phyloP scores from a whole-genome alignment of 2,797 vertebrate genomes.

The Gymnoscopelus microlampas region DNA sequence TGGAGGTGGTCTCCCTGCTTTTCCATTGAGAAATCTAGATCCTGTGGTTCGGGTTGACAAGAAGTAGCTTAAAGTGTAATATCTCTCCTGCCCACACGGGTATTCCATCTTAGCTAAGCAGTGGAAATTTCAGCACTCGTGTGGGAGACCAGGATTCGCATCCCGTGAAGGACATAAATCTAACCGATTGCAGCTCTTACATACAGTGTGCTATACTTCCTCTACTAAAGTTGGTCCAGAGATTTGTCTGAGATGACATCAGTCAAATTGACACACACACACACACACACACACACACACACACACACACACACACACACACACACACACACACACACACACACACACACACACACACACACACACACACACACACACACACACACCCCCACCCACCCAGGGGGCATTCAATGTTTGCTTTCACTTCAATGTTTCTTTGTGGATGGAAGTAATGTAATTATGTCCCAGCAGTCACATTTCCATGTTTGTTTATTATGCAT shows the following conservation, averaged over 20 bases:
- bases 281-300: constrained; percentile 49
- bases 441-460: constrained; percentile 72
- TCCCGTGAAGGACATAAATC: no score
- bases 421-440: constrained; percentile 46
- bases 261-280: constrained; percentile 40
- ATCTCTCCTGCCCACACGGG: no score
- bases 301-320: constrained; percentile 41
- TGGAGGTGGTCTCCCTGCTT: no score
- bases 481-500: constrained; percentile 74
- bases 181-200: no score
- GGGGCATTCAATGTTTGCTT: constrained; percentile 38
- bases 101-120: no score
- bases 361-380: constrained; percentile 42
- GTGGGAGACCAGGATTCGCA: no score
- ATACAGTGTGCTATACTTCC: no score
- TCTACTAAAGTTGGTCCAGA: constrained; percentile 33
- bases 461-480: constrained; percentile 54
- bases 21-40: no score
- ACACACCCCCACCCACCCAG: constrained; percentile 54
- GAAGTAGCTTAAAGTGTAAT: no score
- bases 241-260: constrained; percentile 44
- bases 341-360: constrained; percentile 46
- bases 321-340: constrained; percentile 51
- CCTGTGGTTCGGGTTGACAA: no score
- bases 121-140: no score